Evolutionary conservation across 2,888 invertebrate genomes (phyloP).

Genomic region (Elysia crispata): DNA sequence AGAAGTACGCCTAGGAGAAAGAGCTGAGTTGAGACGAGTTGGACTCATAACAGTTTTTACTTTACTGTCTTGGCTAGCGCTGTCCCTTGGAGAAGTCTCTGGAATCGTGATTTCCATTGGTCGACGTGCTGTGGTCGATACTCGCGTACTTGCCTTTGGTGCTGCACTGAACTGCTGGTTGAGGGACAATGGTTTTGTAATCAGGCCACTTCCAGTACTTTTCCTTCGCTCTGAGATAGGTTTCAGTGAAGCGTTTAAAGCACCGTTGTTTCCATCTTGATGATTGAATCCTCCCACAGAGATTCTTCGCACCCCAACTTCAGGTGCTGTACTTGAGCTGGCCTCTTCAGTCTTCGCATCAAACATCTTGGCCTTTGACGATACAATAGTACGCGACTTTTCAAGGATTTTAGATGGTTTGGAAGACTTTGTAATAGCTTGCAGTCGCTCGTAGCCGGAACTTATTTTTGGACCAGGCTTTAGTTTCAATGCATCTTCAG

Average conservation of each 20-base stretch:
- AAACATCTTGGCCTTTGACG: slow-evolving; percentile 49
- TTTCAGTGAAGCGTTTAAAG: slow-evolving; percentile 35
- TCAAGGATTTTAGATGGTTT: slow-evolving; percentile 32
- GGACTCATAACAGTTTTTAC: not conserved
- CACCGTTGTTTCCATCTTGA: not conserved
- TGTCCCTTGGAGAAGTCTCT: slow-evolving; percentile 17
- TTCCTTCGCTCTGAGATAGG: slow-evolving; percentile 40
- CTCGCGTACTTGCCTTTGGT: not conserved
- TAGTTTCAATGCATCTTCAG: slow-evolving; percentile 9
- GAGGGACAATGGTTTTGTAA: slow-evolving; percentile 10
- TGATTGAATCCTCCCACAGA: slow-evolving; percentile 11
- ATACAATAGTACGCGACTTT: slow-evolving; percentile 35
- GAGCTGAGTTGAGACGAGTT: slow-evolving; percentile 45
- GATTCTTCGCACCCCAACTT: not conserved
- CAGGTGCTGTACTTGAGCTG: not conserved
- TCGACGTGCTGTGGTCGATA: not conserved
- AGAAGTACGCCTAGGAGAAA: slow-evolving; percentile 39
- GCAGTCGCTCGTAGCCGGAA: slow-evolving; percentile 36
- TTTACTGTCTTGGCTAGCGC: slow-evolving; percentile 18
- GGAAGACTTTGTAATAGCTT: slow-evolving; percentile 21
- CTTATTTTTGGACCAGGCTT: slow-evolving; percentile 20
- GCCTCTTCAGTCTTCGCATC: slow-evolving; percentile 38
- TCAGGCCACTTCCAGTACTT: slow-evolving; percentile 14
- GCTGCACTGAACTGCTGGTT: slow-evolving; percentile 16
- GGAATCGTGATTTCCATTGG: not conserved